Evolutionary conservation across 2,888 invertebrate species (phyloP), one percentile per base, ranked within the genome.

Genomic region (Capitulum mitella): DNA sequence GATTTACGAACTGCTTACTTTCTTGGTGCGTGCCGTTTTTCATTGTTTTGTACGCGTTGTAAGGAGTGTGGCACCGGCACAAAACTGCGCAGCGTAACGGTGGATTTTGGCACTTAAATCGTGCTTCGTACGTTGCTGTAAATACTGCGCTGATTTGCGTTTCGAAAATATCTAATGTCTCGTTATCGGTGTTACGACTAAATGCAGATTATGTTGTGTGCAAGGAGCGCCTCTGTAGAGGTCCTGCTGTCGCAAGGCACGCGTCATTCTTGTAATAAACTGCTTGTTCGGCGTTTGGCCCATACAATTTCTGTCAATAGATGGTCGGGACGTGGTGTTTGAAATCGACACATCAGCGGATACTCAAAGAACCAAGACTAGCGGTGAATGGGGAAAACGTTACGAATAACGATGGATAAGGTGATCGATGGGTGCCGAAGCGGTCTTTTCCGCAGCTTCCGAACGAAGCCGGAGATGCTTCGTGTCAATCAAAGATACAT

Each of bases 221-320:
- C 32, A 61, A 1, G 3, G n/a, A n/a, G 61, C n/a, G 61, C 32
- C 16, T 32, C 61, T 61, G n/a, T 6, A 10, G 10, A 16, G 61
- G n/a, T 6, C 32, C n/a, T 32, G 16, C 61, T 32, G 61, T 32
- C n/a, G 61, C 61, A 16, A 16, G 14, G 32, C 61, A n/a, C 5
- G n/a, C 61, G 61, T 12, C 61, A 61, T 61, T 61, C 61, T 61
- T 61, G 61, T 61, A 61, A 61, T 61, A 61, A 61, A 61, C 61
- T 16, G 32, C 61, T 32, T 32, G 61, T 61, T 32, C 54, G n/a
- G 54, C 54, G 16, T 54, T 5, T 43, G 6, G 5, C 12, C 6
- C 5, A 43, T n/a, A n/a, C n/a, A n/a, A n/a, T n/a, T n/a, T n/a
- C n/a, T n/a, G n/a, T n/a, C n/a, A n/a, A n/a, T n/a, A n/a, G n/a